Evolutionary conservation across 2,113 vertebrate genomes (phyloP), one percentile per base, ranked within the genome.

Genomic region (Sorex araneus): DNA sequence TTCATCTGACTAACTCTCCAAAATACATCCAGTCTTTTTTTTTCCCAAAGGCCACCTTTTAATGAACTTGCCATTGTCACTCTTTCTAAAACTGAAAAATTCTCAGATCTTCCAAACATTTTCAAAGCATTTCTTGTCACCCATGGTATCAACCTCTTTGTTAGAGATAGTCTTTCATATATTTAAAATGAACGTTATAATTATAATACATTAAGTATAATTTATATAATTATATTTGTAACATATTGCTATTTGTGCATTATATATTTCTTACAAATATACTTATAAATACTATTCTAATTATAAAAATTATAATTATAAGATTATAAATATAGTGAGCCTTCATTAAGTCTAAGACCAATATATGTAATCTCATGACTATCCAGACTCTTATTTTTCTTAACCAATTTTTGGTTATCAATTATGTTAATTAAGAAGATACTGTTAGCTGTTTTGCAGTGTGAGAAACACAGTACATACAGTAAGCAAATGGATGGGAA

Each of bases 41-140:
- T 66, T 6, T 27, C 27, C 27, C 19, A 23, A 5, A 64, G 11
- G 27, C 71, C 32, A 86, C 69, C 9, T 69, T 25, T 77, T 28
- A 77, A 18, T 23, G 30, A 76, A 23, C 69, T 19, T 15, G 34
- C 27, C 19, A 50, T 45, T 45, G 16, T 34, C n/a, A 78, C 6
- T 43, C 21, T 70, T 77, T n/a, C 30, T 83, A 93, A 92, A 94
- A 82, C 70, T 50, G 21, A 8, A 73, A 77, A 90, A 71, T 47
- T 73, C 54, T 78, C 66, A 54, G 54, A 87, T 54, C 3, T 64
- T 40, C 15, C 13, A 36, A 87, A n/a, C 25, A 36, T 88, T 83
- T 30, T 54, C 83, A 82, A 1, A 57, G 32, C 63, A 18, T 77
- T 71, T 10, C 63, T 43, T 82, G 71, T 54, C 64, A 5, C 71